Base-by-base conservation (phyloP, 2,113 vertebrate genomes). In the Pseudorectes ferrugineus region DNA sequence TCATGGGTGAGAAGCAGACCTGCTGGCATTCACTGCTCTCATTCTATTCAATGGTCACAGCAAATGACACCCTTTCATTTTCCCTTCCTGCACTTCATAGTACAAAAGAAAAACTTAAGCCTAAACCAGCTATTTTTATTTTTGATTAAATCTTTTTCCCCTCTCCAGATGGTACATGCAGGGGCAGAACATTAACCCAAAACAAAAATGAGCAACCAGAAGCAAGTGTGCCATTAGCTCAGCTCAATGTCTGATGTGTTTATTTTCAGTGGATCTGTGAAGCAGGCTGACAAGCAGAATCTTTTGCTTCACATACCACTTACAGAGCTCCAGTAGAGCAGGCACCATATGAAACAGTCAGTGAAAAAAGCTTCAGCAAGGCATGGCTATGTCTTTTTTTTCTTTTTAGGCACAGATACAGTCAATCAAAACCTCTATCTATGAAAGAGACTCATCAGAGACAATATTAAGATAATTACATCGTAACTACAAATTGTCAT, bases 191-290 rank as follows among this genome's bases (percentile, higher is more conserved):
- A 89, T 95, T 96, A 94, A 76, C 70, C 92, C 7, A 3, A 91
- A 94, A 93, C 97, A 96, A 92, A 95, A 96, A 96, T 55, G 94
- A 97, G 92, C 94, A 95, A 97, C 94, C 73, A 95, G 85, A 89
- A 97, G 91, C 63, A 89, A 97, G 90, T 86, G 52, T 94, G 92
- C 85, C 81, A 95, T 95, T 94, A 97, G 74, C 92, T 63, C 81
- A 94, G 79, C 95, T 94, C 78, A 3, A 3, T 40, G 52, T 92
- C 95, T 97, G 94, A 95, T 97, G 91, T 96, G 95, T 96, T 96
- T 97, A 91, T 98, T 97, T 98, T 95, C 95, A 88, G 89, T 49
- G 68, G 65, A 80, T 94, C 93, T 96, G 96, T 87, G 95, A 97
- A 96, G 78, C 80, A 77, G 88, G 40, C 88, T 83, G 95, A 96